Conservation (phyloP, 1,140 invertebrate genomes). For the Rhagoletis pomonella region DNA sequence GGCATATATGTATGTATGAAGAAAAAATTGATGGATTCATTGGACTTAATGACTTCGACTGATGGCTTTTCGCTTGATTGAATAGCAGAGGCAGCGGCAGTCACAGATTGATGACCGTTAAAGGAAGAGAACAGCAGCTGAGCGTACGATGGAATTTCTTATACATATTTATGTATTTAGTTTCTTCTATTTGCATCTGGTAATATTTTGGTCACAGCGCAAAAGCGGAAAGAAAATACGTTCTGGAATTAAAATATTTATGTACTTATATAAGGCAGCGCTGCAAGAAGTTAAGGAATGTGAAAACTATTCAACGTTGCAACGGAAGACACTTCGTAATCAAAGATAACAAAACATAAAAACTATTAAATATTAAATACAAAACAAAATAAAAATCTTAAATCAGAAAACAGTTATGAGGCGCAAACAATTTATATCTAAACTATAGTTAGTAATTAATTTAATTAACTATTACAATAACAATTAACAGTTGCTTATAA, state of each 20-base stretch:
- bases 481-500: conserved; percentile 41
- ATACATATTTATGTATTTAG: neutral
- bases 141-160: neutral
- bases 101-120: too few relatives aligned
- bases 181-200: neutral
- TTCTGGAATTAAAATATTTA: too few relatives aligned
- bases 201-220: neutral
- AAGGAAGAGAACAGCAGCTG: too few relatives aligned
- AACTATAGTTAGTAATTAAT: conserved; percentile 24
- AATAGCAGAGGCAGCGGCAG: neutral
- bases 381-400: neutral
- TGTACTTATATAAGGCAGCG: too few relatives aligned
- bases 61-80: conserved; percentile 27
- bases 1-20: neutral
- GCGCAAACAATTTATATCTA: neutral
- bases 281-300: too few relatives aligned
- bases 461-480: conserved; percentile 27
- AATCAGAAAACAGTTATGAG: neutral
- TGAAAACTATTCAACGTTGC: neutral
- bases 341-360: conserved; percentile 40
- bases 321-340: conserved; percentile 14
- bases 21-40: conserved; percentile 27
- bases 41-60: conserved; percentile 24
- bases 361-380: conserved; percentile 28
- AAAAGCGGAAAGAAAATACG: neutral